A percentile compares a stretch with the other conserved stretches of the same genome.
Conservation (phyloP, 1,140 invertebrate species). For the Frieseomelitta varia region DNA sequence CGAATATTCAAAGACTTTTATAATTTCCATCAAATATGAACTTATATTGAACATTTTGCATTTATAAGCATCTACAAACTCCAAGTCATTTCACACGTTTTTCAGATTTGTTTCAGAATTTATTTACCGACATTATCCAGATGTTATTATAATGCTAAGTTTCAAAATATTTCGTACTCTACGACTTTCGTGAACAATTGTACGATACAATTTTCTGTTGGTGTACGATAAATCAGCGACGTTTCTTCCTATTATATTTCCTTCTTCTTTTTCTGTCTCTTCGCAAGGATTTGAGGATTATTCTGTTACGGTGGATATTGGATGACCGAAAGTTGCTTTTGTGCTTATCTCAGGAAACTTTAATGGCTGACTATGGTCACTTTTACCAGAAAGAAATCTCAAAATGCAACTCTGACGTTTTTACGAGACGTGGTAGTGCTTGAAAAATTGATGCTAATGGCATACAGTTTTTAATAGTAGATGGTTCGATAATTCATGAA, state of each 20-base stretch:
- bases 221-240: background rate
- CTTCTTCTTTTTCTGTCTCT: background rate
- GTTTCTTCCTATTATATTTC: background rate
- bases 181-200: background rate
- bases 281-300: background rate
- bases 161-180: background rate
- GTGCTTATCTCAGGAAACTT: background rate
- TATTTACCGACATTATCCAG: too few species aligned
- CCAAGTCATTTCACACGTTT: too few species aligned
- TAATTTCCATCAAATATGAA: too few species aligned
- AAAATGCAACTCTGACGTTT: background rate
- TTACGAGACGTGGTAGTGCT: background rate
- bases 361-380: background rate
- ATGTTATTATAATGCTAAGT: too few species aligned
- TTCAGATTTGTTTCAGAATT: too few species aligned
- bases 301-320: too few species aligned
- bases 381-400: background rate
- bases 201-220: slow-evolving; percentile 20
- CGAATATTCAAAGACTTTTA: too few species aligned
- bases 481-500: background rate
- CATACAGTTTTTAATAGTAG: background rate
- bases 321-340: background rate
- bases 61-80: too few species aligned
- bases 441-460: background rate
- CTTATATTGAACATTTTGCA: too few species aligned